phyloP scores from a whole-genome alignment of 2,113 vertebrate species.

The Macroglossus sobrinus region DNA sequence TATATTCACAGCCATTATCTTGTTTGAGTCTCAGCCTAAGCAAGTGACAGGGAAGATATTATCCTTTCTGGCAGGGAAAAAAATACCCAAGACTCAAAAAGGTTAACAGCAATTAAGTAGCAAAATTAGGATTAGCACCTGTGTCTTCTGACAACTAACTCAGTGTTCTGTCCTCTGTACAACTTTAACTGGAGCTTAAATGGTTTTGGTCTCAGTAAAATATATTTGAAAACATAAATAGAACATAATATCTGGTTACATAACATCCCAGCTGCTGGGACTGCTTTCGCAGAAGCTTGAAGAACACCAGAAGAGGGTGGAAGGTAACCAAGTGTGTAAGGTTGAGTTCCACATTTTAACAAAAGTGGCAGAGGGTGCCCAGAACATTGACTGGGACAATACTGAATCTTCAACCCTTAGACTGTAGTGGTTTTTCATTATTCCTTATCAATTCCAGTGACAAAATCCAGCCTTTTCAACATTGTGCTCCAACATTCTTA shows the following conservation, averaged over 20 bases:
- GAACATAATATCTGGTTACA: conserved; percentile 64
- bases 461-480: conserved; percentile 14
- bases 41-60: conserved; percentile 22
- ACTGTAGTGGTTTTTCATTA: background rate
- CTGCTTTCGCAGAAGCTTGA: conserved; percentile 55
- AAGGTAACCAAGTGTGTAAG: conserved; percentile 58
- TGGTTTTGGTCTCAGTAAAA: conserved; percentile 55
- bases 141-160: conserved; percentile 48
- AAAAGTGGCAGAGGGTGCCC: background rate
- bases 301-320: conserved; percentile 54
- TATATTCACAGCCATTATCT: background rate
- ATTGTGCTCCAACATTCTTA: background rate
- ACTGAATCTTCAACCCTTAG: background rate
- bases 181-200: conserved; percentile 36
- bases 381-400: background rate
- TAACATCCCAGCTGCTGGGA: conserved; percentile 64
- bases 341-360: conserved; percentile 42
- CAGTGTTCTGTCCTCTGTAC: conserved; percentile 1
- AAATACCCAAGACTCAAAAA: background rate
- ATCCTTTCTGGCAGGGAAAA: background rate
- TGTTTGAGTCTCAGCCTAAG: conserved; percentile 11
- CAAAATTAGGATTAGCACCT: conserved; percentile 45
- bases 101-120: background rate
- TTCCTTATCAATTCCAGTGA: background rate
- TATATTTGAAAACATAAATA: conserved; percentile 67